Evolutionary conservation across 2,797 vertebrate species (phyloP).

Genomic region (Numenius phaeopus): DNA sequence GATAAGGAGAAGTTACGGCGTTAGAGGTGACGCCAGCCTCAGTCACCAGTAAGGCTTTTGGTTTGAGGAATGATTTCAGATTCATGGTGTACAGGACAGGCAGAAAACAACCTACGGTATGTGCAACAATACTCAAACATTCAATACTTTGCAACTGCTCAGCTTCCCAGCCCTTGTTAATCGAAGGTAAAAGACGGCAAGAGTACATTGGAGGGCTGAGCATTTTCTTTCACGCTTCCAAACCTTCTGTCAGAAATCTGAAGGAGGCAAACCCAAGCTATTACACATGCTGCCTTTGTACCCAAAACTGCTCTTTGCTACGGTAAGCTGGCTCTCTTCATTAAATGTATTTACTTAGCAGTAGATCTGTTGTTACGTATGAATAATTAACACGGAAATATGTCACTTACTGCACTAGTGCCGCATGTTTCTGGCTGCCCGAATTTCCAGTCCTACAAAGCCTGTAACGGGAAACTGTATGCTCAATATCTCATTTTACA

Average conservation of each 20-base stretch:
- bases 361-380: neutral
- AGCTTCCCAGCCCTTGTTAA: neutral
- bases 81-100: neutral
- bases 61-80: neutral
- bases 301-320: neutral
- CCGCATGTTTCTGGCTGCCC: neutral
- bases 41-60: neutral
- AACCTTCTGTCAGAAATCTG: neutral
- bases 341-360: neutral
- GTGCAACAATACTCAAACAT: neutral
- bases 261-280: neutral
- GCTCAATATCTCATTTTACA: neutral
- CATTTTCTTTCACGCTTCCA: neutral
- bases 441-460: neutral
- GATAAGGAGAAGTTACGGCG: neutral
- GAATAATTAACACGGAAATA: slow-evolving; percentile 27
- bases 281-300: neutral
- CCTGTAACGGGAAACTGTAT: neutral
- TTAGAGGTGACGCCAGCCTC: neutral
- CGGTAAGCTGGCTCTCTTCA: neutral
- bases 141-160: neutral
- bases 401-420: neutral
- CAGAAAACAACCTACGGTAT: neutral
- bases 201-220: neutral
- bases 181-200: neutral